Evolutionary conservation across 2,888 invertebrate genomes (phyloP).

Genomic region (Spialia ferax): DNA sequence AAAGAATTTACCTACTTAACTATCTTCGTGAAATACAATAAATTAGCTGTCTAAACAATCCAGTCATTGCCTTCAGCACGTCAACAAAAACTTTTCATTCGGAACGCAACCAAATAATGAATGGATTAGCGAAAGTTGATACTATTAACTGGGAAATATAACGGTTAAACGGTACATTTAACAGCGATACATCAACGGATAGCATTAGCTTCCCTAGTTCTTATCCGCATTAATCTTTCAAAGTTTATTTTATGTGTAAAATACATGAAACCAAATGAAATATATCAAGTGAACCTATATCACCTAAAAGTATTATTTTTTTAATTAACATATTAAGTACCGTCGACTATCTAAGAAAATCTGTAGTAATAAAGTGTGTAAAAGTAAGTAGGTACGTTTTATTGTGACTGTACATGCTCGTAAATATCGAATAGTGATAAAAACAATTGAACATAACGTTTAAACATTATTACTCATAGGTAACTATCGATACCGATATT

Average conservation of each 20-base stretch:
- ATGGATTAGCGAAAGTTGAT: constrained; percentile 25
- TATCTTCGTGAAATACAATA: not conserved
- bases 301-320: no score
- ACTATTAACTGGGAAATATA: not conserved
- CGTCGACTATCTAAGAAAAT: no score
- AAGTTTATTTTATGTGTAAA: not conserved
- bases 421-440: no score
- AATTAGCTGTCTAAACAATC: constrained; percentile 13
- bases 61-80: constrained; percentile 4
- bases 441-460: no score
- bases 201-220: not conserved
- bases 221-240: not conserved
- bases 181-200: not conserved
- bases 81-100: constrained; percentile 9
- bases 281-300: no score
- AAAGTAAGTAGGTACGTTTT: no score
- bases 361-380: no score
- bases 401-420: no score
- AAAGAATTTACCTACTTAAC: no score
- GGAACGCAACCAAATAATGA: constrained; percentile 16
- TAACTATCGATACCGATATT: no score
- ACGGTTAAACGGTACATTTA: constrained; percentile 14
- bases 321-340: no score
- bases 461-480: no score
- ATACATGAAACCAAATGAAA: not conserved